A percentile compares a stretch with the other conserved stretches of the same genome.
phyloP scores from a whole-genome alignment of 1,140 invertebrate species.

The Batillaria attramentaria region DNA sequence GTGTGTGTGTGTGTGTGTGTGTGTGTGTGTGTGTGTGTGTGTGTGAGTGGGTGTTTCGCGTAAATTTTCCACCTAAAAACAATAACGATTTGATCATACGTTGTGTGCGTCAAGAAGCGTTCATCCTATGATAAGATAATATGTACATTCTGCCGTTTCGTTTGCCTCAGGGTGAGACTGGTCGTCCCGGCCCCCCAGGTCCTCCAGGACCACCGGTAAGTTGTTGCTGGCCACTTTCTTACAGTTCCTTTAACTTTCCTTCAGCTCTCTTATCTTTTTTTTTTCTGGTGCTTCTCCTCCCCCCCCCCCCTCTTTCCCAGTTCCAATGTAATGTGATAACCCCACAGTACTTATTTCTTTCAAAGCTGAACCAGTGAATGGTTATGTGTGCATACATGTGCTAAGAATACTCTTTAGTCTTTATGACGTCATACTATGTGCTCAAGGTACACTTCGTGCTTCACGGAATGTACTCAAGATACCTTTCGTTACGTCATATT shows the following conservation, averaged over 20 bases:
- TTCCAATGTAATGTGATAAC: too few species aligned
- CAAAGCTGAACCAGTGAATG: not conserved
- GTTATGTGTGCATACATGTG: not conserved
- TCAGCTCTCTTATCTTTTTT: not conserved
- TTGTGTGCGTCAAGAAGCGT: too few species aligned
- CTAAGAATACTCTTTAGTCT: not conserved
- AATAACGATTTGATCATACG: too few species aligned
- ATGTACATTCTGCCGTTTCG: slow-evolving; percentile 7
- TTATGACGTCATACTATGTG: not conserved
- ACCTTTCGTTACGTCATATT: not conserved
- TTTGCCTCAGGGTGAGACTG: slow-evolving; percentile 51
- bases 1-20: too few species aligned
- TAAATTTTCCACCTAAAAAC: too few species aligned
- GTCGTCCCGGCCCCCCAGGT: slow-evolving; percentile 48
- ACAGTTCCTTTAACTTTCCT: not conserved
- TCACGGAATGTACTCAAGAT: too few species aligned
- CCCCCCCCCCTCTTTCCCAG: not conserved
- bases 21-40: too few species aligned
- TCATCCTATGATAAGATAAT: too few species aligned
- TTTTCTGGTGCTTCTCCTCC: not conserved
- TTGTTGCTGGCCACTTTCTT: not conserved
- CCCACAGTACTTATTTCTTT: not conserved
- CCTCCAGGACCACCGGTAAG: slow-evolving; percentile 53
- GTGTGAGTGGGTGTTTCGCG: too few species aligned
- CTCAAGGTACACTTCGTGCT: too few species aligned